Conservation (phyloP, 2,797 vertebrate species). For the Chlorospingus semifuscus region DNA sequence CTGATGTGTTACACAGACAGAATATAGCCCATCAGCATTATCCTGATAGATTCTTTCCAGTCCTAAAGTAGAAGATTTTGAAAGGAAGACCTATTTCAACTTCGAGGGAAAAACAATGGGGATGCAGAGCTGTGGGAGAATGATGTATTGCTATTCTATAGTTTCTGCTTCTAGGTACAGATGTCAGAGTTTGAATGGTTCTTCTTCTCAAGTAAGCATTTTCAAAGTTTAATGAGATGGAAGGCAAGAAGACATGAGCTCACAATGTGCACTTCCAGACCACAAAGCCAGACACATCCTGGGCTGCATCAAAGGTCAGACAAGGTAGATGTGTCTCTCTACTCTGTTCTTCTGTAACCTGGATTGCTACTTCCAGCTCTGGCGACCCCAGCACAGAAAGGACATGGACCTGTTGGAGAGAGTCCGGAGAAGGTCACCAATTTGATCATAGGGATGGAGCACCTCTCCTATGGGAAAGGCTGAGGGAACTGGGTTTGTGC, state of each 20-base stretch:
- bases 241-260: background rate
- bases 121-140: background rate
- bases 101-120: conserved; percentile 19
- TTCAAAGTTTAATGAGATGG: conserved; percentile 23
- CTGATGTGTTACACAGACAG: conserved; percentile 5
- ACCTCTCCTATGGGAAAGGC: background rate
- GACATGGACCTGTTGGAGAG: accelerated
- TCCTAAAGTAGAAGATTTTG: conserved; percentile 23
- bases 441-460: background rate
- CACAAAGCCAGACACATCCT: background rate
- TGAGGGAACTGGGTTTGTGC: background rate
- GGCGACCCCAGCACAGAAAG: background rate
- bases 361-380: background rate
- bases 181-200: background rate
- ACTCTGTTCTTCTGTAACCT: background rate
- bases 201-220: conserved; percentile 10
- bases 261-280: background rate
- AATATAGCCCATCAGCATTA: background rate
- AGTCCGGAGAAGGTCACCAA: background rate
- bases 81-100: conserved; percentile 34
- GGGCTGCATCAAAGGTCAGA: background rate
- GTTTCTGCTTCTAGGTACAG: background rate
- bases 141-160: background rate
- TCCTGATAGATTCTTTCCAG: conserved; percentile 15
- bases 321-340: background rate